Base-by-base conservation (phyloP, 35 echinoderm and acorn worm species). In the Lytechinus pictus region DNA sequence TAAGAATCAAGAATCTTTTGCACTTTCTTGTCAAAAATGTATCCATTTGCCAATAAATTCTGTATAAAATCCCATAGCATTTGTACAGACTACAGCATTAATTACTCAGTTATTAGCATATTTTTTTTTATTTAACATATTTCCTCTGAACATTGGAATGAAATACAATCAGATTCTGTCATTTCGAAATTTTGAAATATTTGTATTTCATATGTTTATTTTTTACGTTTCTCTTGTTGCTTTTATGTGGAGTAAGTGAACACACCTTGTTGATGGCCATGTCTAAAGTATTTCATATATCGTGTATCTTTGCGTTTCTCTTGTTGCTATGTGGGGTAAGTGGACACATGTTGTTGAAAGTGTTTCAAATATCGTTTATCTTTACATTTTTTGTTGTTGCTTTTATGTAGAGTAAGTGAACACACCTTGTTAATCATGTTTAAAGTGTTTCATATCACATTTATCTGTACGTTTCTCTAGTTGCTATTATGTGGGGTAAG, bases 401-500 rank as follows among this genome's bases (percentile, higher is more conserved):
- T 88, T 12, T 61, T 91, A 61, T 96, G 94, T 88, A 88, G 94
- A 24, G 87, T 96, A 21, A 96, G 97, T 92, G 97, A 99, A 87
- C 97, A 97, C 29, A 94, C 94, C 29, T 56, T 99, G 9, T 89
- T 99, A 52, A 71, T 96, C 9, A 87, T 97, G 19, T 98, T 94
- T 88, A 96, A 94, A 16, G 95, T 99, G 21, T 99, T 99, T 86
- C 94, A 94, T 99, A 24, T 99, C 97, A 10, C 98, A 96, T 27
- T 58, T 58, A 58, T 58, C 56, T 58, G 5, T 58, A 58, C 9
- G 9, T 58, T 88, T 96, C 87, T 56, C 87, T 56, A 94, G 28
- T 87, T 57, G 29, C 51, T 88, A 9, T 61, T 91, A 61, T 96
- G 94, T 88, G 93, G 94, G 12, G 87, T 96, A 21, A 96, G 97